Evolutionary conservation across 2,113 vertebrate species (phyloP).

Genomic region (Vombatus ursinus): DNA sequence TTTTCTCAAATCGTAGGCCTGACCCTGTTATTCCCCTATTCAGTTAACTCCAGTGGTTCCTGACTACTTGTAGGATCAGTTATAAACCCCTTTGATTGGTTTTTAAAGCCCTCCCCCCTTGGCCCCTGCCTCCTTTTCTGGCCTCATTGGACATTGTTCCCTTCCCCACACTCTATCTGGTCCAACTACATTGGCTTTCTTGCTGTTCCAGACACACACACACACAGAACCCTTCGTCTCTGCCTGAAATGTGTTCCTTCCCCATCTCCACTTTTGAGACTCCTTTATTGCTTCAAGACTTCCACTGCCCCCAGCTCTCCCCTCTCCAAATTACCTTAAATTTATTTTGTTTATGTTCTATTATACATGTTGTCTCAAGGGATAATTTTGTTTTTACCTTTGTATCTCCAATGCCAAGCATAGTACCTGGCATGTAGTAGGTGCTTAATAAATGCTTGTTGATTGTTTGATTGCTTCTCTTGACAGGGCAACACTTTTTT

Average conservation of each 20-base stretch:
- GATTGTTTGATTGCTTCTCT: not conserved
- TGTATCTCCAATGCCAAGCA: not conserved
- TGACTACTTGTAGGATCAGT: too few relatives aligned
- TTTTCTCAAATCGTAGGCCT: not conserved
- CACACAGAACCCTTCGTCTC: not conserved
- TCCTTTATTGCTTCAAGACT: not conserved
- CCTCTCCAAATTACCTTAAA: not conserved
- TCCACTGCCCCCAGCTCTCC: not conserved
- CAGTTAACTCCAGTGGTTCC: not conserved
- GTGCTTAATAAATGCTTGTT: not conserved
- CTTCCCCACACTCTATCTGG: not conserved
- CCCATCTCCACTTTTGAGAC: not conserved
- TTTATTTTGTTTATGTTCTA: not conserved
- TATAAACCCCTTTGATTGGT: not conserved
- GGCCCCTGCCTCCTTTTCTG: not conserved
- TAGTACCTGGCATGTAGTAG: not conserved
- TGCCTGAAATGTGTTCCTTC: not conserved
- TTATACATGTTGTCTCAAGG: not conserved
- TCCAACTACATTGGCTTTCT: not conserved
- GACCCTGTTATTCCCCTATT: not conserved
- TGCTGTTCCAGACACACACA: not conserved
- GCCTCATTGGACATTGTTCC: not conserved
- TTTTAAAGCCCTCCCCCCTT: not conserved
- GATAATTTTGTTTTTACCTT: not conserved
- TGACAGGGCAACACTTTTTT: not conserved